Evolutionary conservation across 2,797 vertebrate species (phyloP).

Genomic region (Podarcis siculus): DNA sequence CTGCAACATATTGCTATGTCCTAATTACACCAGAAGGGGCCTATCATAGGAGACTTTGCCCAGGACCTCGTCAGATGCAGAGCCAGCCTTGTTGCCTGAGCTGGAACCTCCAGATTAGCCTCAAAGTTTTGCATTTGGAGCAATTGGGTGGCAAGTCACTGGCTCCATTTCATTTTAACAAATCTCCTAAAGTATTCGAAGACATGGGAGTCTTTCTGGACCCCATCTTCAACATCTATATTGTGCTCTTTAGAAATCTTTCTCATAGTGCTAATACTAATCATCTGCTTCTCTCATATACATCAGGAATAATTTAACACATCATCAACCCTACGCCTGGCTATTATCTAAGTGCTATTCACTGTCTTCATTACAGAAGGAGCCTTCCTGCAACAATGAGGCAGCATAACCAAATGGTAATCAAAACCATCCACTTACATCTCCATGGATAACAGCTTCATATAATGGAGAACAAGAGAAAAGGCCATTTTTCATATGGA

Average conservation of each 20-base stretch:
- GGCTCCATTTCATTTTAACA: neutral
- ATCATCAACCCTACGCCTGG: neutral
- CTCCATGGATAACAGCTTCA: constrained; percentile 12
- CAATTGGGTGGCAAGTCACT: neutral
- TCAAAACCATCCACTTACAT: constrained; percentile 27
- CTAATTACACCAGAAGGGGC: neutral
- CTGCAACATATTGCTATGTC: too few relatives aligned
- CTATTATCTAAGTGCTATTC: constrained; percentile 10
- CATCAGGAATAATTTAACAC: constrained; percentile 22
- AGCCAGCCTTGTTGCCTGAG: neutral
- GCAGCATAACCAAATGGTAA: constrained; percentile 16
- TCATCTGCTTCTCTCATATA: constrained; percentile 14
- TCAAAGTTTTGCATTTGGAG: neutral
- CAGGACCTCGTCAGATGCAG: neutral
- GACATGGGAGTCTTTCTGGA: neutral
- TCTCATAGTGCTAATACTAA: constrained; percentile 1
- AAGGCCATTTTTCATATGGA: neutral
- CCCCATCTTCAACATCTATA: neutral
- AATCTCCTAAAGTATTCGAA: constrained; percentile 7
- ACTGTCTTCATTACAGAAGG: constrained; percentile 10
- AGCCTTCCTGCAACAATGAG: constrained; percentile 1
- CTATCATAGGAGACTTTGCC: too few relatives aligned
- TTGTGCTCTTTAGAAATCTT: neutral
- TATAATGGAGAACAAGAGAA: neutral
- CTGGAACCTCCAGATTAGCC: too few relatives aligned